Base-by-base conservation (phyloP, 2,113 vertebrate species). In the Plotosus lineatus region DNA sequence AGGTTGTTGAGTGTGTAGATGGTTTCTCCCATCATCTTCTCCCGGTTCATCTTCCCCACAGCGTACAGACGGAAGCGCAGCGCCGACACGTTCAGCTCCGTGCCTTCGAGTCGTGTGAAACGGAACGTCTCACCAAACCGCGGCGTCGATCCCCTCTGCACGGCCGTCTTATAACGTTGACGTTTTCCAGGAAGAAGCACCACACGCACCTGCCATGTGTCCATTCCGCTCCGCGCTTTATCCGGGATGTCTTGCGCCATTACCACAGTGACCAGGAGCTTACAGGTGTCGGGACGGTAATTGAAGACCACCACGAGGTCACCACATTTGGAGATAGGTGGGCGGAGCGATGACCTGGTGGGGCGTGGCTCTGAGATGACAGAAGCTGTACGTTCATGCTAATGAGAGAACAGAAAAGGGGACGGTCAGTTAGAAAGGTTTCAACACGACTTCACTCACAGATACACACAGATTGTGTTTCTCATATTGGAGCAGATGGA, bases 11-110 rank as follows among this genome's bases (percentile, higher is more conserved):
- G 89, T 69, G 90, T 83, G 88, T 97, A 94, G 1, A 98, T 12
- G 55, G 93, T 94, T 91, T 99, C 97, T 0, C 96, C 97, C 96
- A 99, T 98, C 97, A 98, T 97, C 77, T 90, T 92, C 90, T 96
- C 96, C 0, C 95, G 92, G 78, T 90, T 92, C 92, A 96, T 89
- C 89, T 94, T 94, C 7, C 93, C 94, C 68, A 97, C 91, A 0
- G 97, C 96, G 1, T 99, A 99, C 56, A 99, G 94, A 31, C 97
- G 93, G 91, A 99, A 98, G 10, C 97, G 90, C 23, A 98, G 0
- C 0, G 95, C 97, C 0, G 92, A 93, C 85, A 75, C 65, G 44
- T 87, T 84, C 85, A 98, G 84, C 3, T 98, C 94, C 0, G 92
- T 90, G 0, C 90, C 88, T 0, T 96, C 95, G 82, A 99, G 84